These are phyloP conservation scores for Papilio aristodemus DNA, from an alignment of 1,140 invertebrate species.

Conservation along the genomic window DNA sequence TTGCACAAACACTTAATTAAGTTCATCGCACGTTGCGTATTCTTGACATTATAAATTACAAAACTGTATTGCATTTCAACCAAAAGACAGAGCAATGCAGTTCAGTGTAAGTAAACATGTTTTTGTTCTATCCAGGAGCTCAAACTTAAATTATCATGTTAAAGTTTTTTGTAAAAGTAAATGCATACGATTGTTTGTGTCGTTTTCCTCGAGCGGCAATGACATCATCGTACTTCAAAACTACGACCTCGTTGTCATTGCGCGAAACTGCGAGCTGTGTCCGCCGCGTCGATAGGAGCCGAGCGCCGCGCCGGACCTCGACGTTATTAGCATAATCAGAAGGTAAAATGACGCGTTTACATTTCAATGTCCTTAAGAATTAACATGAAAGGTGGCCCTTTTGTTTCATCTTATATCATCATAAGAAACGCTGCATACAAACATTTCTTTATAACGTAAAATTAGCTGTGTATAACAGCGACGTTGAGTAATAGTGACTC, in stretches of 20 bases:
- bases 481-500: background rate
- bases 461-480: background rate
- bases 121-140: no score
- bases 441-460: background rate
- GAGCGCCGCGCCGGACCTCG: background rate
- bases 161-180: background rate
- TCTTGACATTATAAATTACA: no score
- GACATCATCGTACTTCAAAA: slow-evolving; percentile 4
- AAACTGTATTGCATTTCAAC: no score
- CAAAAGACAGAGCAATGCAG: no score
- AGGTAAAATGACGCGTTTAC: slow-evolving; percentile 4
- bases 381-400: background rate
- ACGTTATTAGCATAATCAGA: background rate
- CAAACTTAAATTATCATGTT: background rate
- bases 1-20: no score
- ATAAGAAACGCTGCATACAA: background rate
- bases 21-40: no score
- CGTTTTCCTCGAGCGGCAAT: slow-evolving; percentile 14
- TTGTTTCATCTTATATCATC: no score
- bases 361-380: background rate
- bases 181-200: slow-evolving; percentile 10
- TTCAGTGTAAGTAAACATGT: no score
- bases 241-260: slow-evolving; percentile 9
- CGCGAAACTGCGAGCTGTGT: background rate
- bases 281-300: background rate